phyloP scores from a whole-genome alignment of 1,140 invertebrate genomes.

The Platyscapa corneri region DNA sequence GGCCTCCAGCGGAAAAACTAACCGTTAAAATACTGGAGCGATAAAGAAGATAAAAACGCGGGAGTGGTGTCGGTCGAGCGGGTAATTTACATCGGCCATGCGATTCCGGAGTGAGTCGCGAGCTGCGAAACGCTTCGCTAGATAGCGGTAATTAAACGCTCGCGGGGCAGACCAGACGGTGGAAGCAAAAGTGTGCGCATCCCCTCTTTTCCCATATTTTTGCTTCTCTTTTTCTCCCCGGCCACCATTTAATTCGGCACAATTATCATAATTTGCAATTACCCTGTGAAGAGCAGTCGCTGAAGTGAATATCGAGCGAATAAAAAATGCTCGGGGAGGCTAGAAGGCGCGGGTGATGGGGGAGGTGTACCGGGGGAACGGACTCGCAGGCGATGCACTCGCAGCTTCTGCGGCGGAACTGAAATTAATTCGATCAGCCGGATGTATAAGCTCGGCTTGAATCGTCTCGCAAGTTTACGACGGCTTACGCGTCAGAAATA shows the following conservation, averaged over 20 bases:
- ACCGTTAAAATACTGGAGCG: constrained; percentile 70
- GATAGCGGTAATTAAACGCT: constrained; percentile 73
- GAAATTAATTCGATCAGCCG: constrained; percentile 40
- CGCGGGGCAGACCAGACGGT: not conserved
- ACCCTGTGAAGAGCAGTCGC: not conserved
- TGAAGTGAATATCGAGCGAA: constrained; percentile 24
- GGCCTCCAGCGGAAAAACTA: constrained; percentile 62
- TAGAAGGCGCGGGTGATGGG: not conserved
- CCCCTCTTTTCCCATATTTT: too few species aligned
- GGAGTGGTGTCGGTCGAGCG: constrained; percentile 59
- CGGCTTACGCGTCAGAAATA: not conserved
- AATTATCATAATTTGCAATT: constrained; percentile 47
- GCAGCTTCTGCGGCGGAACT: too few species aligned
- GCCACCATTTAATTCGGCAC: constrained; percentile 16
- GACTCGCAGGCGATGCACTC: not conserved
- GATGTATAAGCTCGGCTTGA: not conserved
- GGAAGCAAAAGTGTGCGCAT: too few species aligned
- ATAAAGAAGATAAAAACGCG: constrained; percentile 73
- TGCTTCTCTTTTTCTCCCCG: not conserved
- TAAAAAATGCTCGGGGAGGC: constrained; percentile 7
- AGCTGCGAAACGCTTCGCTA: constrained; percentile 66
- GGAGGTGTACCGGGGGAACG: too few species aligned
- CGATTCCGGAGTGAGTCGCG: constrained; percentile 69
- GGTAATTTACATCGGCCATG: constrained; percentile 72
- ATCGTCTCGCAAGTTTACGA: constrained; percentile 36